These are phyloP conservation scores for Casuarius casuarius DNA, from an alignment of 2,113 vertebrate species.

Conservation along the genomic window DNA sequence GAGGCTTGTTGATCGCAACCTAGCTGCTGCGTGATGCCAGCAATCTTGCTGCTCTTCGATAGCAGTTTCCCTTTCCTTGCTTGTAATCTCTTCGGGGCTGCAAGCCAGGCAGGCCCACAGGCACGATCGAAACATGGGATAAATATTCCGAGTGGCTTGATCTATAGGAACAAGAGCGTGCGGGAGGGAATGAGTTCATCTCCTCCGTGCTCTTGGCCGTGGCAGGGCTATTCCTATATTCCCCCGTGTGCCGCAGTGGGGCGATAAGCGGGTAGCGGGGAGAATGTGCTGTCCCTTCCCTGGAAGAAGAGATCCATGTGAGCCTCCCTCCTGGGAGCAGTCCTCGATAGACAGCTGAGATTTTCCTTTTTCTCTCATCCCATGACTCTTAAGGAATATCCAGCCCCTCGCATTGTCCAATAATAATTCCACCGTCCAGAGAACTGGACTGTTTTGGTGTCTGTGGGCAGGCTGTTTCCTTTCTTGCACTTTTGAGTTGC, in stretches of 20 bases:
- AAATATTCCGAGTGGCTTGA: background rate
- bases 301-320: slow-evolving; percentile 36
- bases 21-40: background rate
- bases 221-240: background rate
- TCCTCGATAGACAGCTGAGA: background rate
- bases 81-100: background rate
- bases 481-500: background rate
- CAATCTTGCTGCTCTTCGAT: background rate
- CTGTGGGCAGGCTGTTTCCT: background rate
- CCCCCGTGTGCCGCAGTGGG: background rate
- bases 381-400: slow-evolving; percentile 34
- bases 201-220: background rate
- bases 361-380: background rate
- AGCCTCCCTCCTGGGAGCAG: background rate
- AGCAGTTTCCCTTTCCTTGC: background rate
- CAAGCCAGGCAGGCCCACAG: background rate
- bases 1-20: background rate
- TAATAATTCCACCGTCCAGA: background rate
- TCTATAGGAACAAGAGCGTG: background rate
- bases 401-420: background rate
- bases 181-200: slow-evolving; percentile 22
- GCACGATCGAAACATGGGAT: background rate
- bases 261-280: background rate
- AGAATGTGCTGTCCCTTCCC: background rate
- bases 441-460: background rate